Base-by-base conservation (phyloP, 2,113 vertebrate species). In the Heterotis niloticus region DNA sequence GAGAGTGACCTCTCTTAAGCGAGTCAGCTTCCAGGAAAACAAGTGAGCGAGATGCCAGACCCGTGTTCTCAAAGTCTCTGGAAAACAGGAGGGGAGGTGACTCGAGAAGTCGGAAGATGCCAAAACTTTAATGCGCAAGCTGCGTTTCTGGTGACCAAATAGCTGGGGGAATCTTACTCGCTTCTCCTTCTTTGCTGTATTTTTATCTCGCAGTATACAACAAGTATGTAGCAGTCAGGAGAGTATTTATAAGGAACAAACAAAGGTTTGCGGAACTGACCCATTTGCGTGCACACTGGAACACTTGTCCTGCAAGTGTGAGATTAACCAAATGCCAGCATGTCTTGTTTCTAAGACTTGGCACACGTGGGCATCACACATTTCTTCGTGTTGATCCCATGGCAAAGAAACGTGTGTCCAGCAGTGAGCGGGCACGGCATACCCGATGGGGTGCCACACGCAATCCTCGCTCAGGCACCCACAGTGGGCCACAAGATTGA, bases 1-100 rank as follows among this genome's bases (percentile, higher is more conserved):
- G 52, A 54, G 26, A 66, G 44, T 78, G 64, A 78, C 51, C 65
- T 76, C 59, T 62, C 74, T 44, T 62, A 71, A 72, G n/a, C 20
- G 56, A 16, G 59, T 16, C 74, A 52, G 59, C 82, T 88, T 87
- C 87, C 81, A 81, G 69, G 84, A 89, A 86, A 82, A 78, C n/a
- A 52, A 73, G 74, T 60, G 76, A 80, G 79, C 79, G n/a, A 24
- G 64, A 5, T 75, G 80, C 78, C 77, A 80, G 78, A 79, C 23
- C 1, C 54, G 28, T 70, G 16, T 60, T 68, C 54, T 57, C 26
- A 18, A 29, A 84, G 76, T 75, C 56, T 75, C 80, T 75, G 78
- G 78, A 75, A 85, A 74, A 82, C 23, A 78, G 56, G 5, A 59
- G 14, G 3, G 20, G 14, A 62, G 1, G 9, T 10, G 57, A n/a